These are phyloP conservation scores for Neolamprologus ventralis DNA, from an alignment of 2,113 vertebrate genomes.

Conservation along the genomic window DNA sequence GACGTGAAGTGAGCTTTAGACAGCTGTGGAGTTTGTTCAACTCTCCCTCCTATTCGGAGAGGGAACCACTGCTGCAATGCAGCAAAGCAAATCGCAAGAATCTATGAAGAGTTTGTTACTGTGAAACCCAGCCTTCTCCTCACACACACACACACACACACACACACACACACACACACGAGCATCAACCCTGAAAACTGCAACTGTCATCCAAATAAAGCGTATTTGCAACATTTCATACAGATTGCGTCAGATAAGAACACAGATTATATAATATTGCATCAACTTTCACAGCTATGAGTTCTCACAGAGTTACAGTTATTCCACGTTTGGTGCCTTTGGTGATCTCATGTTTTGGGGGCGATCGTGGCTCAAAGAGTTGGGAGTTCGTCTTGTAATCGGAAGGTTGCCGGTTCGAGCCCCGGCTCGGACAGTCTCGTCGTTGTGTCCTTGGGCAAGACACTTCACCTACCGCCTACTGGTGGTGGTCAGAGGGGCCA, in stretches of 20 bases:
- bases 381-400: too few species aligned
- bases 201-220: neutral
- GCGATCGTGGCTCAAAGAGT: too few species aligned
- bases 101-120: constrained; percentile 45
- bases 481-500: rapidly evolving
- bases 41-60: constrained; percentile 33
- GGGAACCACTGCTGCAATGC: constrained; percentile 71
- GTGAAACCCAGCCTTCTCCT: neutral
- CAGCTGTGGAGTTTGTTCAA: neutral
- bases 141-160: neutral
- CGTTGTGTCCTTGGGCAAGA: too few species aligned
- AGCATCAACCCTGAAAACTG: neutral
- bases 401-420: too few species aligned
- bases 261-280: neutral
- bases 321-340: neutral
- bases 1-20: neutral
- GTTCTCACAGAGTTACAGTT: neutral
- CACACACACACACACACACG: neutral
- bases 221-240: neutral
- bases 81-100: constrained; percentile 66
- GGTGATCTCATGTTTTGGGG: neutral
- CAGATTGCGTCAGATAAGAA: neutral
- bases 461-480: rapidly evolving
- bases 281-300: neutral
- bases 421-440: too few species aligned